A percentile compares a stretch with the other conserved stretches of the same genome.
phyloP scores from a whole-genome alignment of 1,140 invertebrate genomes.

The Carposina sasakii region DNA sequence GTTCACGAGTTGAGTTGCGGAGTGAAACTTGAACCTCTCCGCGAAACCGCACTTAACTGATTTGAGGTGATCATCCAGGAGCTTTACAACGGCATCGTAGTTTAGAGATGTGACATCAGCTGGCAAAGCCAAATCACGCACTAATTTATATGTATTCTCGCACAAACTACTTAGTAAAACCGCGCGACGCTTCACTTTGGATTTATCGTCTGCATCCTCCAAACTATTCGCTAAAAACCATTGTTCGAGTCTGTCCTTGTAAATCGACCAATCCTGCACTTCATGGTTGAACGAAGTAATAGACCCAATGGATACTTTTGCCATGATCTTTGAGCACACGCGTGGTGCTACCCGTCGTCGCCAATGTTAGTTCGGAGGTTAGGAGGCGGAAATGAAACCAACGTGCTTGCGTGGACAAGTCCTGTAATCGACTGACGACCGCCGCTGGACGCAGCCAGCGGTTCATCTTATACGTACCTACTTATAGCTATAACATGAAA shows the following conservation, averaged over 20 bases:
- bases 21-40: slow-evolving; percentile 1
- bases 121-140: slow-evolving; percentile 5
- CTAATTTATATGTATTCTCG: slow-evolving; percentile 3
- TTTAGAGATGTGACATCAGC: not conserved
- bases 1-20: not conserved
- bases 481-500: too few relatives aligned
- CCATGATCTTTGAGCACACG: not conserved
- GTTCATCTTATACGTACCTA: too few relatives aligned
- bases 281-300: slow-evolving; percentile 1
- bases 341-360: not conserved
- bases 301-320: not conserved
- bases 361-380: not conserved
- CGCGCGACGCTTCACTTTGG: not conserved
- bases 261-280: slow-evolving; percentile 3
- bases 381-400: too few relatives aligned
- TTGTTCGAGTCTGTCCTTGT: slow-evolving; percentile 1
- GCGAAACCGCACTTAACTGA: slow-evolving; percentile 3
- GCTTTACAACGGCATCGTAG: not conserved
- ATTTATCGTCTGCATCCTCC: not conserved
- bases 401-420: too few relatives aligned
- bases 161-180: not conserved
- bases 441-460: too few relatives aligned
- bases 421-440: too few relatives aligned
- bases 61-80: slow-evolving; percentile 5
- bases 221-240: slow-evolving; percentile 7